Evolutionary conservation across 2,113 vertebrate species (phyloP), one percentile per base, ranked within the genome.

Genomic region (Hassar affinis): DNA sequence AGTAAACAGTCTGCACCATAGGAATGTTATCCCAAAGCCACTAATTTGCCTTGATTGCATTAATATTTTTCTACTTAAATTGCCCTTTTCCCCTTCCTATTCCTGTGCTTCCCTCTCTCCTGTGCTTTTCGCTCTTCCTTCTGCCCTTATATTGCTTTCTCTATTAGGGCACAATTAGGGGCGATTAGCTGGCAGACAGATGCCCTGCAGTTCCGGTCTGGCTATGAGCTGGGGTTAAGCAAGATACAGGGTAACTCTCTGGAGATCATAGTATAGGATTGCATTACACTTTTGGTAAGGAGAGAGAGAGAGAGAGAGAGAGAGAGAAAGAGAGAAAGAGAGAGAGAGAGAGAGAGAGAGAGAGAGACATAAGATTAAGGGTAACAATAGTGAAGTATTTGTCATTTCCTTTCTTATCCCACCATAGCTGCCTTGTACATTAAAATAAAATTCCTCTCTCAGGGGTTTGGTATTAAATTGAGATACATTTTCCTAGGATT

Each of bases 31-130:
- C 92, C 90, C 78, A 88, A 91, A 91, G 88, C 80, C 80, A 88
- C 92, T 93, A 91, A 95, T 94, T 93, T 89, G 85, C 86, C 90
- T 80, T 92, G 91, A 94, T 94, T 94, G 80, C 93, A 93, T 93
- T 94, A 90, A 94, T 94, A 93, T 94, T 93, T 94, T 93, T 91
- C 6, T 66, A 88, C 88, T 88, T 76, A 94, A 95, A 93, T 93
- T 91, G 92, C 85, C 89, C 91, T 88, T 92, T 94, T 93, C 93
- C 93, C 80, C 90, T 94, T 94, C 91, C 92, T 92, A 91, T 93
- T 89, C 89, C 91, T 3, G 42, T 80, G 92, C 92, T 93, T 92
- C 92, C 88, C 92, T 92, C 93, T 91, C 88, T 59, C 76, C 79
- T 84, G 59, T 51, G 57, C 68, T 64, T 75, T 81, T 71, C 82